These are phyloP conservation scores for Holothuria scabra DNA, from an alignment of 53 echinoderm and acorn worm genomes.

Conservation along the genomic window DNA sequence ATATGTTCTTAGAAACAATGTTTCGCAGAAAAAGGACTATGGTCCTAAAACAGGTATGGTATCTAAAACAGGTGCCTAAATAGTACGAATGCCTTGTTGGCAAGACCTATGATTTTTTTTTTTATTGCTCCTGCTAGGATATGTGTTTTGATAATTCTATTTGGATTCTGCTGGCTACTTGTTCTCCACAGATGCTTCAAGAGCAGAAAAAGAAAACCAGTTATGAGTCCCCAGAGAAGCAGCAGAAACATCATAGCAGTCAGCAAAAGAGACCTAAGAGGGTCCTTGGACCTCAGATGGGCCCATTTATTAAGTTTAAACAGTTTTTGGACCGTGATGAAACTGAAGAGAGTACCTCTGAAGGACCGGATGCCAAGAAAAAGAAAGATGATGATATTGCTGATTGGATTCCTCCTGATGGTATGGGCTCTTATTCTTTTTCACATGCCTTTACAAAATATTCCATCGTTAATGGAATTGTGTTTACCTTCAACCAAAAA, in stretches of 20 bases:
- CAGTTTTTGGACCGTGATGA: conserved; percentile 33
- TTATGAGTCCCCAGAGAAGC: background rate
- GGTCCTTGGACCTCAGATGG: conserved; percentile 39
- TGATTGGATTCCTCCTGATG: conserved; percentile 36
- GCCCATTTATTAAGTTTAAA: conserved; percentile 31
- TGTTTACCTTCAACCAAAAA: too few relatives aligned
- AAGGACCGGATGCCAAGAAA: conserved; percentile 22
- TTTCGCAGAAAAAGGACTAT: too few relatives aligned
- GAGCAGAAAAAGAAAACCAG: background rate
- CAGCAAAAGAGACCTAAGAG: conserved; percentile 37
- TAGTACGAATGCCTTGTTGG: too few relatives aligned
- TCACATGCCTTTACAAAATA: background rate
- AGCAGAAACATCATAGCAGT: background rate
- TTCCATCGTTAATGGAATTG: too few relatives aligned
- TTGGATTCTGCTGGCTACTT: too few relatives aligned
- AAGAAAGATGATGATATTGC: conserved; percentile 34
- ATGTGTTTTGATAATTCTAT: too few relatives aligned
- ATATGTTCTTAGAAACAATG: too few relatives aligned
- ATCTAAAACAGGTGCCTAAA: too few relatives aligned
- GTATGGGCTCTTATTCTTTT: background rate
- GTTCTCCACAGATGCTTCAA: background rate
- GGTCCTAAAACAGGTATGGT: too few relatives aligned
- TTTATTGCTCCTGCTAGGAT: too few relatives aligned
- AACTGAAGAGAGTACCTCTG: conserved; percentile 9
- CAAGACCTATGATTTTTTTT: too few relatives aligned